phyloP scores from a whole-genome alignment of 2,888 invertebrate species.

The Euplagia quadripunctaria region DNA sequence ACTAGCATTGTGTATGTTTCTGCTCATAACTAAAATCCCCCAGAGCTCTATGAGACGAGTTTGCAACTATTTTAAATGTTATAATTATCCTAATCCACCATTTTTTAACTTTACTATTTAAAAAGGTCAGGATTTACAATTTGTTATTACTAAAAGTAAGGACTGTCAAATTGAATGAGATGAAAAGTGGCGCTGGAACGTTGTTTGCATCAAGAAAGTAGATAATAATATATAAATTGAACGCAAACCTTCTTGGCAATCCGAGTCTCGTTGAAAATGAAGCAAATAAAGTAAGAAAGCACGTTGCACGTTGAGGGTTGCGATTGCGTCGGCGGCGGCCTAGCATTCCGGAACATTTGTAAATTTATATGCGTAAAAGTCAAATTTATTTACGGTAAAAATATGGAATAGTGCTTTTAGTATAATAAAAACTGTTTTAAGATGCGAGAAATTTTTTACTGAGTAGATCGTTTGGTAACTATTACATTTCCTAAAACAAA shows the following conservation, averaged over 20 bases:
- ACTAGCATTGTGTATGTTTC: neutral
- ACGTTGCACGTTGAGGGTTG: conserved; percentile 52
- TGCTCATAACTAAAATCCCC: neutral
- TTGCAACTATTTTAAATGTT: too few species aligned
- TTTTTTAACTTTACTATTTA: too few species aligned
- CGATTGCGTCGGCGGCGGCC: conserved; percentile 72
- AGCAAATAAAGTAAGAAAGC: conserved; percentile 74
- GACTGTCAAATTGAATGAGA: neutral
- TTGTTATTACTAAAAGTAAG: neutral
- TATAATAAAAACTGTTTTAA: neutral
- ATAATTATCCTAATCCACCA: too few species aligned
- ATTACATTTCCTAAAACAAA: too few species aligned
- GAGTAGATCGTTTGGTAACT: neutral
- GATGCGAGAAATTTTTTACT: neutral
- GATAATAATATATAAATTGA: conserved; percentile 73
- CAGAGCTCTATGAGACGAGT: too few species aligned
- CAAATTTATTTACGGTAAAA: conserved; percentile 56
- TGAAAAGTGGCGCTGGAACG: neutral
- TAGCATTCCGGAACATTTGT: conserved; percentile 67
- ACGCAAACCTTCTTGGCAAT: conserved; percentile 76
- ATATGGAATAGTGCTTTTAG: conserved; percentile 32
- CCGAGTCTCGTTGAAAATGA: conserved; percentile 73
- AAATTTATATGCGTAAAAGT: conserved; percentile 65
- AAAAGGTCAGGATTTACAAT: neutral
- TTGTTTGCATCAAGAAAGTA: conserved; percentile 52